Evolutionary conservation across 2,797 vertebrate species (phyloP).

Genomic region (Neosalanx taihuensis): DNA sequence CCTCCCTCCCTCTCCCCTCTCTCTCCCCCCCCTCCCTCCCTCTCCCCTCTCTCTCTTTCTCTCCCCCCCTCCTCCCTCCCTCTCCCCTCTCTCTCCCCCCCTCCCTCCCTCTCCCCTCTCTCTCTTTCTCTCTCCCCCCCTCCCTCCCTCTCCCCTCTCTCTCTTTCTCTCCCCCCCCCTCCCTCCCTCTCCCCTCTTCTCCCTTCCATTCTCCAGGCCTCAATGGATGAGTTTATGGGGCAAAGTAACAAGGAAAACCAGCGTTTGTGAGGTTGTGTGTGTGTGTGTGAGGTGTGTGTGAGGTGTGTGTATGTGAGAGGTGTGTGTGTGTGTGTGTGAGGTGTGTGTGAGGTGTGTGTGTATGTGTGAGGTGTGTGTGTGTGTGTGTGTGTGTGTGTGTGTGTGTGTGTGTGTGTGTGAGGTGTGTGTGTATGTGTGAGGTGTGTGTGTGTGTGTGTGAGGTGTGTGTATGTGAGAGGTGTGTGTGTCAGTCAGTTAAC

Average conservation of each 20-base stretch:
- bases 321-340: constrained; percentile 55
- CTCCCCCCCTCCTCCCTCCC: no score
- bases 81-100: no score
- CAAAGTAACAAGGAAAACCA: constrained; percentile 63
- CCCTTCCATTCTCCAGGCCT: constrained; percentile 55
- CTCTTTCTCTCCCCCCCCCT: no score
- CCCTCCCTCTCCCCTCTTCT: no score
- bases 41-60: neutral
- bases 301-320: constrained; percentile 51
- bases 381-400: constrained; percentile 53
- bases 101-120: no score
- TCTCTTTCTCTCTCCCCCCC: no score
- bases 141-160: no score
- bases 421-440: constrained; percentile 50
- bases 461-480: constrained; percentile 42
- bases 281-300: constrained; percentile 39
- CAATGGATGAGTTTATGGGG: constrained; percentile 68
- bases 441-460: constrained; percentile 54
- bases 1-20: no score
- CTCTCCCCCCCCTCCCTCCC: no score
- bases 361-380: constrained; percentile 51
- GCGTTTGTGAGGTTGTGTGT: constrained; percentile 52
- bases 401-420: constrained; percentile 50
- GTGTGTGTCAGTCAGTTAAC: constrained; percentile 38
- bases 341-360: constrained; percentile 54